A percentile compares a stretch with the other conserved stretches of the same genome.
These are phyloP conservation scores for Neotoxoptera formosana DNA, from an alignment of 1,140 invertebrate species.

Conservation along the genomic window DNA sequence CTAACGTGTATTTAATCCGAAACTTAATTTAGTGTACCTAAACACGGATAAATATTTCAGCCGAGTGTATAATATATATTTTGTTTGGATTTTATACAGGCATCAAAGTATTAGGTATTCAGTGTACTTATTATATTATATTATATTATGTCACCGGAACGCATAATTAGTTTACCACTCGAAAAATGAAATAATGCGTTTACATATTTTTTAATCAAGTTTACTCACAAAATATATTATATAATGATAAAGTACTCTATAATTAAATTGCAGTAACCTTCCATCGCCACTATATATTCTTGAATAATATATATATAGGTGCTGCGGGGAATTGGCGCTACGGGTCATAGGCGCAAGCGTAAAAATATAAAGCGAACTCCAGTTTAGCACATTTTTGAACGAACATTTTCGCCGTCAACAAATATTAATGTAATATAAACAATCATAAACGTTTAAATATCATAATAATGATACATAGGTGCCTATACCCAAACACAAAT, in stretches of 20 bases:
- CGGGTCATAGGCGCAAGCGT: neutral
- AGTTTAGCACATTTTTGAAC: neutral
- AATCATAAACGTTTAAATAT: neutral
- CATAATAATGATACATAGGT: neutral
- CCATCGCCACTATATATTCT: neutral
- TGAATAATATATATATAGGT: neutral
- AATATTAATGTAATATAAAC: neutral
- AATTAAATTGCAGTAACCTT: neutral
- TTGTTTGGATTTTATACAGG: neutral
- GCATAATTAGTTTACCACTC: neutral
- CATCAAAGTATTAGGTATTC: neutral
- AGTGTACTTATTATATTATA: neutral
- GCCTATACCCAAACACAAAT: neutral
- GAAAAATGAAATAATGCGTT: neutral
- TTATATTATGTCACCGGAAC: neutral
- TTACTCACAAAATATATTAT: neutral
- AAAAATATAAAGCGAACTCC: neutral
- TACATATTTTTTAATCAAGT: neutral
- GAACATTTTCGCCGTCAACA: neutral
- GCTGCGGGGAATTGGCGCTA: too few relatives aligned
- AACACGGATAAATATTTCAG: neutral
- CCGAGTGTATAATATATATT: too few relatives aligned
- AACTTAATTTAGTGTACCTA: neutral
- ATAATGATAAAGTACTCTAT: neutral
- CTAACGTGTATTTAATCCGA: neutral